These are phyloP conservation scores for Lacanobia wlatinum DNA, from an alignment of 2,888 invertebrate genomes.

Conservation along the genomic window DNA sequence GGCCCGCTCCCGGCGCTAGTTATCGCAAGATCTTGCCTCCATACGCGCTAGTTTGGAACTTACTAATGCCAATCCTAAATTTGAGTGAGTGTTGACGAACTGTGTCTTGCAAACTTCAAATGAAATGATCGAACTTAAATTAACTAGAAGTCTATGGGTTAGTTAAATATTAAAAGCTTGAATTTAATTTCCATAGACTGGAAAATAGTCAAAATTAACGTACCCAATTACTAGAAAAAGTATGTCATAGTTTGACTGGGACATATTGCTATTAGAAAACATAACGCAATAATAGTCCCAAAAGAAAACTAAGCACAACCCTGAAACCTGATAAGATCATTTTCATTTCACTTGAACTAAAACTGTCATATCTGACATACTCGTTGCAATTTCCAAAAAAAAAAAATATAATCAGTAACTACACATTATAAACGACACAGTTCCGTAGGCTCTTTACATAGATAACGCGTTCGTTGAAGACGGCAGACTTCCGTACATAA, in stretches of 20 bases:
- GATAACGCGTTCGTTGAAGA: conserved; percentile 47
- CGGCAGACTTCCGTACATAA: conserved; percentile 60
- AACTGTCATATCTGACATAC: conserved; percentile 10
- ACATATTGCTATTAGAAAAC: not conserved
- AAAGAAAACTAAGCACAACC: not conserved
- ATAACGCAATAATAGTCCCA: not conserved
- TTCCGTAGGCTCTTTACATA: conserved; percentile 55
- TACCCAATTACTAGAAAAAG: no score
- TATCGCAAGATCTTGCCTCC: conserved; percentile 30
- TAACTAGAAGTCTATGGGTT: not conserved
- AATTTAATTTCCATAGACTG: not conserved
- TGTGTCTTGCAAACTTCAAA: not conserved
- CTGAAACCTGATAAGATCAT: not conserved
- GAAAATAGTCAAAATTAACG: conserved; percentile 8
- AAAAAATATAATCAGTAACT: conserved; percentile 18
- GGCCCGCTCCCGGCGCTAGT: conserved; percentile 74
- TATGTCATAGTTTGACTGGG: not conserved
- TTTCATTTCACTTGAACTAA: conserved; percentile 2
- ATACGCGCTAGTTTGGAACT: conserved; percentile 55
- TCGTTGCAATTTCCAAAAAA: conserved; percentile 18
- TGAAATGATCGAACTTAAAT: conserved; percentile 2
- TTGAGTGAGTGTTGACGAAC: not conserved
- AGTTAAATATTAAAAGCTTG: not conserved
- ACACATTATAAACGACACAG: conserved; percentile 35
- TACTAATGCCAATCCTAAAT: conserved; percentile 16